Conservation (phyloP, 2,888 invertebrate genomes). For the Spisula subtruncata region DNA sequence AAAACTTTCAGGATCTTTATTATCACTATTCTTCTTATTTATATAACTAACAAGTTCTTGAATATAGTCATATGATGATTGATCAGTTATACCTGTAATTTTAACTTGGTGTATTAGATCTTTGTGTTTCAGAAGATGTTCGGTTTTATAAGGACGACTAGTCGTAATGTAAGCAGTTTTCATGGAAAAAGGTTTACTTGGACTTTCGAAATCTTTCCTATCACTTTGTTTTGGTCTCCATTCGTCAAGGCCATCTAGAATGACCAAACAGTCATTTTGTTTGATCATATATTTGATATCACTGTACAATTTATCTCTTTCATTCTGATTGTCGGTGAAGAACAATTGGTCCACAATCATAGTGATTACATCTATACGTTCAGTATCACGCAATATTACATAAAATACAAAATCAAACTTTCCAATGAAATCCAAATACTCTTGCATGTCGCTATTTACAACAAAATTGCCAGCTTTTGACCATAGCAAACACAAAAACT, state of each 20-base stretch:
- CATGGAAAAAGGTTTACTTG: background rate
- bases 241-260: background rate
- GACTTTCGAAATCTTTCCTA: background rate
- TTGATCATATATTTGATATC: background rate
- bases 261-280: background rate
- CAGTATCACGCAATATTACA: background rate
- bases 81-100: background rate
- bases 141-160: background rate
- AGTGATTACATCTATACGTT: background rate
- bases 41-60: background rate
- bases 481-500: background rate
- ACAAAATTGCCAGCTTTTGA: background rate
- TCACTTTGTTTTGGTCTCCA: background rate
- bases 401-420: constrained; percentile 15
- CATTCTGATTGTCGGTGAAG: background rate
- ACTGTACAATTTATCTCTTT: background rate
- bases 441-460: background rate
- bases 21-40: background rate
- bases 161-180: background rate
- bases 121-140: background rate
- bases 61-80: background rate
- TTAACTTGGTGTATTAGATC: background rate
- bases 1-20: background rate
- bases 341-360: constrained; percentile 12
- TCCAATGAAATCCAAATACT: background rate